Percentiles rank a stretch among this genome's conserved stretches.
Conservation (phyloP, 2,888 invertebrate species). For the Hypselothyrea guttata region DNA sequence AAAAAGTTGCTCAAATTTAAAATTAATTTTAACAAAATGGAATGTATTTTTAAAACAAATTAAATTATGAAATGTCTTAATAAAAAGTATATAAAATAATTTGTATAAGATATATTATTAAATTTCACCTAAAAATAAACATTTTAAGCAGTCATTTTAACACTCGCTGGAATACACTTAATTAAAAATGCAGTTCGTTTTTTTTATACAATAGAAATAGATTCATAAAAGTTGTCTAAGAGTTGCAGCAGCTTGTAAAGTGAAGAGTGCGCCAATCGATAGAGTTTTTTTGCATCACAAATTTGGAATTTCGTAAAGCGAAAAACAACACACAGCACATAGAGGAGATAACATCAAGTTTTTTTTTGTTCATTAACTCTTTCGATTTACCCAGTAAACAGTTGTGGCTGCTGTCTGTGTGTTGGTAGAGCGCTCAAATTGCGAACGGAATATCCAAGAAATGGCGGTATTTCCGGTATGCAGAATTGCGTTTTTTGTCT, state of each 20-base stretch:
- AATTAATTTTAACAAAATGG: no score
- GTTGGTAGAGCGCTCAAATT: conserved; percentile 79
- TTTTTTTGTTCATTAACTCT: conserved; percentile 25
- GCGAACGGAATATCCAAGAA: conserved; percentile 81
- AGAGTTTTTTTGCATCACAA: conserved; percentile 27
- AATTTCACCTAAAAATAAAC: no score
- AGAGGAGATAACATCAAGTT: conserved; percentile 3
- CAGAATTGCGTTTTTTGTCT: conserved; percentile 79
- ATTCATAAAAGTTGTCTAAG: background rate
- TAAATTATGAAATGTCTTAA: no score
- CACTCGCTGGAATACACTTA: background rate
- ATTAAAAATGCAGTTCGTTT: background rate
- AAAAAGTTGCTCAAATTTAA: no score
- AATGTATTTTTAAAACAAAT: no score
- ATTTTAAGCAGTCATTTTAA: no score
- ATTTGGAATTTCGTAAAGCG: conserved; percentile 44
- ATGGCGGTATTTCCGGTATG: conserved; percentile 82
- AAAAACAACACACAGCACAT: conserved; percentile 25
- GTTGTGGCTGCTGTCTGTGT: conserved; percentile 67
- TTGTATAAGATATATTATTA: no score
- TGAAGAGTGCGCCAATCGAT: conserved; percentile 37
- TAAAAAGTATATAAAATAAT: no score
- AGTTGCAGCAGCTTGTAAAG: conserved; percentile 35
- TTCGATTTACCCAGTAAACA: conserved; percentile 80
- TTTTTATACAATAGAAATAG: background rate